phyloP scores from a whole-genome alignment of 1,140 invertebrate species.

The Drosophila busckii region DNA sequence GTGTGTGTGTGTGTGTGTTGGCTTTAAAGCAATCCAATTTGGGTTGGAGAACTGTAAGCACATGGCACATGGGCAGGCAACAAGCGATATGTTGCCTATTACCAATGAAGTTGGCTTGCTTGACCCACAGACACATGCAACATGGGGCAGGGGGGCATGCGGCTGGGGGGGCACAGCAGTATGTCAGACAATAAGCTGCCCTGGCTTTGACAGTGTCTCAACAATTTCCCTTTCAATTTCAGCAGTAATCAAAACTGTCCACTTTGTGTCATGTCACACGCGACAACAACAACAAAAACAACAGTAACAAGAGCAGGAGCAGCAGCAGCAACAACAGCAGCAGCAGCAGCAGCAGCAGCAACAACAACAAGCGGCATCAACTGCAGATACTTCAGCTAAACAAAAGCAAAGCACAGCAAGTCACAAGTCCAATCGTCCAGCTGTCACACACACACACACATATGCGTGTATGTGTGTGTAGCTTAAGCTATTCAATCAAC shows the following conservation, averaged over 20 bases:
- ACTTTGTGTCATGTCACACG: constrained; percentile 74
- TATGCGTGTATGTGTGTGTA: constrained; percentile 12
- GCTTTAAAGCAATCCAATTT: constrained; percentile 33
- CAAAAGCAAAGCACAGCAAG: constrained; percentile 53
- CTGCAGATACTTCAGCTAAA: constrained; percentile 72
- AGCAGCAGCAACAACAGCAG: constrained; percentile 8
- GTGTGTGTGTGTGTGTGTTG: constrained; percentile 2
- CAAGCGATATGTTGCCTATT: constrained; percentile 16
- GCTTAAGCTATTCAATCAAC: constrained; percentile 66
- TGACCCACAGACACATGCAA: constrained; percentile 41
- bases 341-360: constrained; percentile 12
- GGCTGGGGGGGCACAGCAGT: too few species aligned
- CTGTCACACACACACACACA: constrained; percentile 18
- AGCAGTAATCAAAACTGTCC: constrained; percentile 74
- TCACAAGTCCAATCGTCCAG: constrained; percentile 40
- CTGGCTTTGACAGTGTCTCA: constrained; percentile 41
- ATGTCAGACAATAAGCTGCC: constrained; percentile 2
- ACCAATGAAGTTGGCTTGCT: constrained; percentile 18
- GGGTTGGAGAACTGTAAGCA: constrained; percentile 25
- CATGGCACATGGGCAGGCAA: not conserved
- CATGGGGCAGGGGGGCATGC: too few species aligned
- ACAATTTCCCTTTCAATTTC: constrained; percentile 74
- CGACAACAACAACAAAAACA: constrained; percentile 38
- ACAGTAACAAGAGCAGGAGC: constrained; percentile 10
- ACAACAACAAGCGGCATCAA: constrained; percentile 38